Evolutionary conservation across 2,797 vertebrate species (phyloP).

Genomic region (Mormyrops attenuatus): DNA sequence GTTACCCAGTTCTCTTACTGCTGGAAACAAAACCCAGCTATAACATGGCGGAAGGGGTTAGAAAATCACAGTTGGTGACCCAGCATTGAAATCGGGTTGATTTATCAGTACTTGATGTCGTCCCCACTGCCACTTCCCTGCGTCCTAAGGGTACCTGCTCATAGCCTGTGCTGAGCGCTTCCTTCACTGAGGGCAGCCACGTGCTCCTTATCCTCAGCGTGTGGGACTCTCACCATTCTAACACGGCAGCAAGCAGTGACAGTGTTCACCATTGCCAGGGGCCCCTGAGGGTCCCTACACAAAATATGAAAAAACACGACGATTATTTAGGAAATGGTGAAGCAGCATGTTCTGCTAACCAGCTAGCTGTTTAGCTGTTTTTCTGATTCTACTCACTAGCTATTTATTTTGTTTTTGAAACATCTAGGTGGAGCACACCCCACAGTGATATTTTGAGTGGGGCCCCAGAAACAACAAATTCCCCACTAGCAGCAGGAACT

Average conservation of each 20-base stretch:
- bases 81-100: not conserved
- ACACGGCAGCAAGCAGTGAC: not conserved
- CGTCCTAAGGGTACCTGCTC: not conserved
- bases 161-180: not conserved
- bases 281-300: not conserved
- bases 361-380: not conserved
- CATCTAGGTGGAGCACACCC: not conserved
- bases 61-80: not conserved
- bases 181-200: not conserved
- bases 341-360: not conserved
- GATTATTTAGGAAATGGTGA: not conserved
- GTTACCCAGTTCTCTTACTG: conserved; percentile 48
- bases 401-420: not conserved
- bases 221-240: not conserved
- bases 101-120: not conserved
- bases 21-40: not conserved
- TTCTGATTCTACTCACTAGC: not conserved
- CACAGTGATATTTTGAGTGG: not conserved
- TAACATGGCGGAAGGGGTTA: not conserved
- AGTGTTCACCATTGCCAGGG: not conserved
- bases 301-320: not conserved
- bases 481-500: not conserved
- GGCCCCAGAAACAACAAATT: not conserved
- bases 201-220: not conserved
- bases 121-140: not conserved